Evolutionary conservation across 2,797 vertebrate species (phyloP).

Genomic region (Catostomus latipinnis): DNA sequence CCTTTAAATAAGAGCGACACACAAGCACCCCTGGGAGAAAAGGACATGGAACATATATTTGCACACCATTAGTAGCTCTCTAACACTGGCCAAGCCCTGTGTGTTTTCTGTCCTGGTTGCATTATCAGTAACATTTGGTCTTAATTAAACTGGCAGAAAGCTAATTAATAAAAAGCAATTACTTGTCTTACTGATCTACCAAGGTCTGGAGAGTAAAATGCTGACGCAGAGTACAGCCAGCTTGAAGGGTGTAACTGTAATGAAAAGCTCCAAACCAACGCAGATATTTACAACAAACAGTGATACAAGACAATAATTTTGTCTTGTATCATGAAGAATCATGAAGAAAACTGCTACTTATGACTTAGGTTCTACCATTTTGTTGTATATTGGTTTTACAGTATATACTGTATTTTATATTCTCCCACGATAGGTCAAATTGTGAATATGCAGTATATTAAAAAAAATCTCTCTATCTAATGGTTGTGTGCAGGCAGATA

Average conservation of each 20-base stretch:
- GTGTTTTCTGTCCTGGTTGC: conserved; percentile 23
- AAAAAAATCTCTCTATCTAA: not conserved
- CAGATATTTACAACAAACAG: conserved; percentile 8
- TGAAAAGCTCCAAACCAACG: conserved; percentile 27
- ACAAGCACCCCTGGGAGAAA: conserved; percentile 16
- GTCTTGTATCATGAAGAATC: too few relatives aligned
- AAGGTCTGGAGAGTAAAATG: conserved; percentile 17
- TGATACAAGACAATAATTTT: not conserved
- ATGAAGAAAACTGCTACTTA: not conserved
- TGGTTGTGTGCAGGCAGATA: not conserved
- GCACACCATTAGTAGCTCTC: conserved; percentile 73
- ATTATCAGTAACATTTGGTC: conserved; percentile 42
- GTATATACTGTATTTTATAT: conserved; percentile 16
- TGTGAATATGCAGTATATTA: conserved; percentile 22
- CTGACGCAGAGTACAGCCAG: conserved; percentile 28
- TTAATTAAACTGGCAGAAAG: conserved; percentile 56
- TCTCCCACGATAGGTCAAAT: conserved; percentile 50
- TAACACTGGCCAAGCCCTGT: conserved; percentile 16
- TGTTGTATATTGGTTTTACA: not conserved
- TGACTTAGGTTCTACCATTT: not conserved
- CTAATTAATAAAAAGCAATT: conserved; percentile 58
- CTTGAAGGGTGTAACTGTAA: conserved; percentile 24
- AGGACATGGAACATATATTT: conserved; percentile 79
- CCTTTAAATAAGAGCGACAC: conserved; percentile 39
- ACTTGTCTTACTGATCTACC: conserved; percentile 1